Conservation (phyloP, 2,797 vertebrate genomes). For the Cetoscarus ocellatus region DNA sequence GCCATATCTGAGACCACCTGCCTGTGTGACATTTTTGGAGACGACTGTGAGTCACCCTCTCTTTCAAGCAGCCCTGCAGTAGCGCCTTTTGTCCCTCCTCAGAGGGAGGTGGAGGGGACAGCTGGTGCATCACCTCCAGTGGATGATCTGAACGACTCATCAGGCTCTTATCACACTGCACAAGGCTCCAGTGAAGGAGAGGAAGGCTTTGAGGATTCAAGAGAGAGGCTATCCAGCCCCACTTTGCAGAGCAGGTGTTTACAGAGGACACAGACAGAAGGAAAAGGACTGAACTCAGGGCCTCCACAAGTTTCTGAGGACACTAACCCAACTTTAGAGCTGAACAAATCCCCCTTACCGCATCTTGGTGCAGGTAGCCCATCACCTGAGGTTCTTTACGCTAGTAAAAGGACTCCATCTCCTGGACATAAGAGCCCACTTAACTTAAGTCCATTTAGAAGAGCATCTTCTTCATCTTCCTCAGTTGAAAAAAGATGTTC, state of each 20-base stretch:
- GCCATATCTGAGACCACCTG: slow-evolving; percentile 87
- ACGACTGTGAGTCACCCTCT: slow-evolving; percentile 79
- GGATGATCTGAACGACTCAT: slow-evolving; percentile 85
- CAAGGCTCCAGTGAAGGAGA: slow-evolving; percentile 85
- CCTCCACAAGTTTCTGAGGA: slow-evolving; percentile 38
- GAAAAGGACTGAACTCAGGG: slow-evolving; percentile 32
- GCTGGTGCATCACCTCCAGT: slow-evolving; percentile 57
- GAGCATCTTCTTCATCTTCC: slow-evolving; percentile 59
- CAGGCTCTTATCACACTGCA: slow-evolving; percentile 85
- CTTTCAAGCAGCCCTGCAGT: slow-evolving; percentile 78
- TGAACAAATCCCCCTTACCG: slow-evolving; percentile 38
- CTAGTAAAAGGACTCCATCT: slow-evolving; percentile 57
- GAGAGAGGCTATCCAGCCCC: slow-evolving; percentile 64
- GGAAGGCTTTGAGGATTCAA: slow-evolving; percentile 85
- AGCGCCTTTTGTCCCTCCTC: slow-evolving; percentile 58
- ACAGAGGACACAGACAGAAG: slow-evolving; percentile 40
- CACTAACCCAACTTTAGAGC: slow-evolving; percentile 43
- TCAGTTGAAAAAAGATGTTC: slow-evolving; percentile 63
- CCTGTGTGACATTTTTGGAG: slow-evolving; percentile 88
- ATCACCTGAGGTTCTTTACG: slow-evolving; percentile 32
- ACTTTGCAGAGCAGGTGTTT: slow-evolving; percentile 41
- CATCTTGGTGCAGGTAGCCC: slow-evolving; percentile 20
- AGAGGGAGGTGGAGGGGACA: slow-evolving; percentile 62
- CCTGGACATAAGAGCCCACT: slow-evolving; percentile 50
- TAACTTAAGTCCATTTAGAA: slow-evolving; percentile 46